These are phyloP conservation scores for Lagria hirta DNA, from an alignment of 2,888 invertebrate genomes.

Conservation along the genomic window DNA sequence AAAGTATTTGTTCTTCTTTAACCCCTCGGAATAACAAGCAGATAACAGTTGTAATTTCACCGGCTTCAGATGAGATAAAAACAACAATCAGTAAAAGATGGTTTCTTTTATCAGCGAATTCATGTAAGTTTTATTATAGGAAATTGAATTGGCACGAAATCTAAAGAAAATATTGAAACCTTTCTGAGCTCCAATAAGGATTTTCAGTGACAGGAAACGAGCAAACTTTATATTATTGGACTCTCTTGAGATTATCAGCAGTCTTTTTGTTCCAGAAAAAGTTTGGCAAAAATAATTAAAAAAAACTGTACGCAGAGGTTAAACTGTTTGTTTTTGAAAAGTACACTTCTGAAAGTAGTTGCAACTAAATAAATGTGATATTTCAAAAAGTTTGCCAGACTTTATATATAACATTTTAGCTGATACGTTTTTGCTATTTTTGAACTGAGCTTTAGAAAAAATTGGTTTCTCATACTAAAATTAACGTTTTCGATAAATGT, in stretches of 20 bases:
- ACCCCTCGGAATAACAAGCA: slow-evolving; percentile 9
- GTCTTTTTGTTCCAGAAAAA: slow-evolving; percentile 13
- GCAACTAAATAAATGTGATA: no score
- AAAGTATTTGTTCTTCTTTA: slow-evolving; percentile 14
- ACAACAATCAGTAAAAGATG: slow-evolving; percentile 1
- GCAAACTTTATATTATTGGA: slow-evolving; percentile 19
- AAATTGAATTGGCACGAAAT: slow-evolving; percentile 39
- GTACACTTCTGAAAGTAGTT: no score
- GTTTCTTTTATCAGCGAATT: slow-evolving; percentile 18
- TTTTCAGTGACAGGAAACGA: slow-evolving; percentile 17
- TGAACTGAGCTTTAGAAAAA: no score
- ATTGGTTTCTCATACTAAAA: no score
- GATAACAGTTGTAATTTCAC: slow-evolving; percentile 19
- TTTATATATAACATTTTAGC: no score
- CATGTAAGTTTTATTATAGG: slow-evolving; percentile 39
- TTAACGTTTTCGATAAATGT: no score
- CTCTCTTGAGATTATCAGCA: slow-evolving; percentile 15
- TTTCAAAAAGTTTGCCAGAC: no score
- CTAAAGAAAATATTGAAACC: slow-evolving; percentile 39
- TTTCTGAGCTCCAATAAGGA: slow-evolving; percentile 26
- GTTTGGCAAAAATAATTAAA: not conserved
- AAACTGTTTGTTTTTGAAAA: no score
- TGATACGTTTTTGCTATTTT: no score
- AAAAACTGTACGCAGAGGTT: no score
- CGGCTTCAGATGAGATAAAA: slow-evolving; percentile 4